Base-by-base conservation (phyloP, 1,140 invertebrate genomes). In the Dreissena rostriformis region DNA sequence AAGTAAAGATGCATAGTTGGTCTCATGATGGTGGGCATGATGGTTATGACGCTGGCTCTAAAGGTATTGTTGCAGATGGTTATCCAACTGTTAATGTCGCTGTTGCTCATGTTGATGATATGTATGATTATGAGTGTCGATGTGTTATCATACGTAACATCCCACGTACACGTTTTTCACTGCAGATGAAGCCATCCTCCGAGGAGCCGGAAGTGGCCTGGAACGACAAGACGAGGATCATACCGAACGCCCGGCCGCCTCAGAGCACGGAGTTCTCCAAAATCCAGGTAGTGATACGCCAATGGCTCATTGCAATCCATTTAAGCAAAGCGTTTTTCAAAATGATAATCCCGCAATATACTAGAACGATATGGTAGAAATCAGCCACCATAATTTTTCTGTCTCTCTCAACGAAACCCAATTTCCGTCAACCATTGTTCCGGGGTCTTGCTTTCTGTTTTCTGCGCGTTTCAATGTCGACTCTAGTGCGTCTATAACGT, bases 241-340 rank as follows among this genome's bases (percentile, higher is more conserved):
- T 89, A 12, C 77, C 79, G 11, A 78, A 76, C 75, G 79, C 84
- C 8, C 75, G 84, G 14, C 75, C 87, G 12, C 88, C 87, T 8
- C 95, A 99, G 93, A 97, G 98, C 8, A 96, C 97, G 86, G 98
- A 97, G 89, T 99, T 99, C 94, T 98, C 98, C 92, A 98, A 97
- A 95, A 95, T 97, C 19, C 76, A 61, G 57, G 57, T 61, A 61
- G 17, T 5, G 39, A 5, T 39, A 8, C 39, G 39, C 39, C 2
- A 8, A 5, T 5, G 39, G 39, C 39, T 39, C 39, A 39, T 39
- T 39, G 2, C 2, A 5, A 39, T 39, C 39, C 2, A n/a, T 65
- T 63, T 7, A 76, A 66, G 24, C 15, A 17, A 19, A 24, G 19
- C 61, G 24, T 24, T 63, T 63, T 63, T 19, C 61, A 63, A 5